A percentile compares a stretch with the other conserved stretches of the same genome.
Evolutionary conservation across 2,113 vertebrate genomes (phyloP).

Genomic region (Gulo gulo): DNA sequence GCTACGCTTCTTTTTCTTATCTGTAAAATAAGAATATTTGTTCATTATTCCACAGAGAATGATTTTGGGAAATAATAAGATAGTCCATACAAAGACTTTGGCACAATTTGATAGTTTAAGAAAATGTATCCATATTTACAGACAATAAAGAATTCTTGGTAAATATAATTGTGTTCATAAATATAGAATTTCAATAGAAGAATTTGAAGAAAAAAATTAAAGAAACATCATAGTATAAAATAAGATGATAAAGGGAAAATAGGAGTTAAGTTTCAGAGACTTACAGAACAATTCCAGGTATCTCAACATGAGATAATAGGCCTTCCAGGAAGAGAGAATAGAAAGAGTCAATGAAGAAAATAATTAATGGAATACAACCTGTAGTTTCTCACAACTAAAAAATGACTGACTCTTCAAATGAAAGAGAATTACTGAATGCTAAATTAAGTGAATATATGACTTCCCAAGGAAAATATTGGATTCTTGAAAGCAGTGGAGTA

Average conservation of each 20-base stretch:
- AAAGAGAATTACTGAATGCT: not conserved
- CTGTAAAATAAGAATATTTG: not conserved
- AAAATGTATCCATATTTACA: not conserved
- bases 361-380: not conserved
- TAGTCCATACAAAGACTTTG: not conserved
- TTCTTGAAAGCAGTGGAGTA: not conserved
- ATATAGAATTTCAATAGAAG: not conserved
- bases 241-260: not conserved
- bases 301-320: not conserved
- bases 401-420: not conserved
- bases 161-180: not conserved
- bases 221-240: not conserved
- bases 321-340: not conserved
- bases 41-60: not conserved
- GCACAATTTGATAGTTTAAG: not conserved
- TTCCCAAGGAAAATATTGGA: not conserved
- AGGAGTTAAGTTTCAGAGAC: not conserved
- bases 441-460: not conserved
- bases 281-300: not conserved
- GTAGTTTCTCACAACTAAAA: not conserved
- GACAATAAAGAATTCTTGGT: not conserved
- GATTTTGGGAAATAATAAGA: not conserved
- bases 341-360: not conserved
- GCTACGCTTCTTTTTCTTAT: not conserved
- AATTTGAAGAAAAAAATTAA: not conserved